Conservation (phyloP, 2,888 invertebrate species). For the Dysmachus trigonus region DNA sequence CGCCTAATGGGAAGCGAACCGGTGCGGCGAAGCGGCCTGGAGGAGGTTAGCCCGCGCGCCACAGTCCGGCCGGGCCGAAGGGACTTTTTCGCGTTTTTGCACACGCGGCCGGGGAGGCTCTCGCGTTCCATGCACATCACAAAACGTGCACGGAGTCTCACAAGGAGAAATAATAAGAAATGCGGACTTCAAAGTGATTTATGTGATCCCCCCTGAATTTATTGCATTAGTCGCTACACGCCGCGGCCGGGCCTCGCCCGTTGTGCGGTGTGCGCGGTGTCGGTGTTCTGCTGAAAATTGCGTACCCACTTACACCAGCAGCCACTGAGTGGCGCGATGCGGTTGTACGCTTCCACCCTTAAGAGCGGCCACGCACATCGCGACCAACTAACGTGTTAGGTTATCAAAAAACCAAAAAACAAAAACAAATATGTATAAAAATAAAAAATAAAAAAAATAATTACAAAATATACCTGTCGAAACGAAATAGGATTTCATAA, state of each 20-base stretch:
- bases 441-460: background rate
- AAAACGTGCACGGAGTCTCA: conserved; percentile 7
- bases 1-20: background rate
- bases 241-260: background rate
- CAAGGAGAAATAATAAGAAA: conserved; percentile 48
- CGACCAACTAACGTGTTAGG: background rate
- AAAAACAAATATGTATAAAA: background rate
- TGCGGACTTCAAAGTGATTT: conserved; percentile 61
- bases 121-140: conserved; percentile 36
- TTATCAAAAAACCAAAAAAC: background rate
- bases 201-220: conserved; percentile 62
- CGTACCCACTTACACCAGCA: background rate
- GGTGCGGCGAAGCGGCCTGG: background rate
- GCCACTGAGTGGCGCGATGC: no score
- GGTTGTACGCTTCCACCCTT: background rate
- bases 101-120: conserved; percentile 14
- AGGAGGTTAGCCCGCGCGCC: background rate
- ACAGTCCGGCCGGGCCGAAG: background rate
- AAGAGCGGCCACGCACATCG: background rate
- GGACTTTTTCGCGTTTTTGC: conserved; percentile 27
- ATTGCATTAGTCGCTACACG: conserved; percentile 56
- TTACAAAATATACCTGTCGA: background rate
- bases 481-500: background rate
- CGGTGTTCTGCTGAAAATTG: background rate
- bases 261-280: background rate